Conservation (phyloP, 2,797 vertebrate genomes). For the Iguana delicatissima region DNA sequence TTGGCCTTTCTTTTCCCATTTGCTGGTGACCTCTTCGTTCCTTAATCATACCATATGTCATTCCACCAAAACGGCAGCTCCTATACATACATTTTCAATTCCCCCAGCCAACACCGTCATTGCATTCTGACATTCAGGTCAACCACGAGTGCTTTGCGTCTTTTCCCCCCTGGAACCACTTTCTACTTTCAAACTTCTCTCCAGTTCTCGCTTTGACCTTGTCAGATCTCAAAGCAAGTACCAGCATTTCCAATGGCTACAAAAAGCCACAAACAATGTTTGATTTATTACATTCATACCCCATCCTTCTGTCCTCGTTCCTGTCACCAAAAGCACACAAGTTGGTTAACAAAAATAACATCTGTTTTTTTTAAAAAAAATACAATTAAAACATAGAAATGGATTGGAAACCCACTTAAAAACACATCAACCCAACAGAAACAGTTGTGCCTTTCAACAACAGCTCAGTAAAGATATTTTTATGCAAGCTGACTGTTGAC, state of each 20-base stretch:
- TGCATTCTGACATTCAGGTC: conserved; percentile 6
- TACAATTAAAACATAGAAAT: no score
- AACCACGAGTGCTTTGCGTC: background rate
- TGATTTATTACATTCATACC: conserved; percentile 54
- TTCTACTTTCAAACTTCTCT: background rate
- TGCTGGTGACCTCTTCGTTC: background rate
- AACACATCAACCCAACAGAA: no score
- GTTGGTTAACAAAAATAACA: background rate
- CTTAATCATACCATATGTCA: background rate
- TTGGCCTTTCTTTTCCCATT: conserved; percentile 12
- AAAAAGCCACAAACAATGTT: conserved; percentile 25
- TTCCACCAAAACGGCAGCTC: background rate
- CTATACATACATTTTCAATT: background rate
- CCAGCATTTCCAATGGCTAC: conserved; percentile 52
- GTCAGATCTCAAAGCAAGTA: conserved; percentile 49
- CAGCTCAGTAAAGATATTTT: no score
- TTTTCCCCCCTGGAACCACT: background rate
- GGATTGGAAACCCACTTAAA: no score
- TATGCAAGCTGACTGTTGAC: no score
- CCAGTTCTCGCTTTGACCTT: conserved; percentile 58
- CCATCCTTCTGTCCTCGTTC: background rate
- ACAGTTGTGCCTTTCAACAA: no score
- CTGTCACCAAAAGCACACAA: background rate
- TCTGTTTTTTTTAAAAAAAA: no score
- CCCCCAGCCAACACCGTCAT: background rate